Conservation (phyloP, 2,888 invertebrate genomes). For the Sceliomorpha sp. region DNA sequence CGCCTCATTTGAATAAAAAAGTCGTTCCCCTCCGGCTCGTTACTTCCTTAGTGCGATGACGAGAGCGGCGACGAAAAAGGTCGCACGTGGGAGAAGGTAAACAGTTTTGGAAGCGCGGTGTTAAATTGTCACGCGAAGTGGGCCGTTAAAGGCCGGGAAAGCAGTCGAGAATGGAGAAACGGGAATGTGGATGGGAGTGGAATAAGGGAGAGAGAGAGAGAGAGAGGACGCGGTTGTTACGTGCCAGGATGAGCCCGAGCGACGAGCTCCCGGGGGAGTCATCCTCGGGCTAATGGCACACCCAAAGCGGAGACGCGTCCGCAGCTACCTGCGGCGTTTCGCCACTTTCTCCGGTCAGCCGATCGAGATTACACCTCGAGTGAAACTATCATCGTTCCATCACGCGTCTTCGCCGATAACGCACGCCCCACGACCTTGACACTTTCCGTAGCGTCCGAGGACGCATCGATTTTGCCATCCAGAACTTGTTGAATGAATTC, state of each 20-base stretch:
- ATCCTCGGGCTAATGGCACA: conserved; percentile 71
- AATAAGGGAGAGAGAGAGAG: conserved; percentile 63
- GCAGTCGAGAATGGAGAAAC: conserved; percentile 59
- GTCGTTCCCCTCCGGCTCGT: conserved; percentile 19
- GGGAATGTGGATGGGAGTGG: conserved; percentile 60
- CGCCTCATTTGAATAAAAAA: conserved; percentile 29
- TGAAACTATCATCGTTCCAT: conserved; percentile 64
- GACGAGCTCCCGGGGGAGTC: conserved; percentile 73
- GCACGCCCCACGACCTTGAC: conserved; percentile 26
- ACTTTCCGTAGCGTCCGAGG: conserved; percentile 4
- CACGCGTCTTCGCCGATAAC: conserved; percentile 23
- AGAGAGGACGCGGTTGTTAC: conserved; percentile 70
- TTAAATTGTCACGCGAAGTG: conserved; percentile 63
- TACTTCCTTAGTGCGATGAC: conserved; percentile 10
- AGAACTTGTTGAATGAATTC: too few species aligned
- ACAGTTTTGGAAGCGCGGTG: conserved; percentile 54
- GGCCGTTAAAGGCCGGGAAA: conserved; percentile 64
- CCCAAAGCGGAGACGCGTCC: conserved; percentile 70
- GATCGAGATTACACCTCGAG: conserved; percentile 59
- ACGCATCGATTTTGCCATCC: too few species aligned
- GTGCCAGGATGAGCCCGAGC: conserved; percentile 74
- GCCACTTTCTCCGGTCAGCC: conserved; percentile 60
- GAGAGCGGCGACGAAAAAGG: conserved; percentile 18
- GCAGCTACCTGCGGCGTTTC: conserved; percentile 47
- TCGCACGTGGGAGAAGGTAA: conserved; percentile 47